Evolutionary conservation across 1,140 invertebrate species (phyloP), one percentile per base, ranked within the genome.

Genomic region (Plodia interpunctella): DNA sequence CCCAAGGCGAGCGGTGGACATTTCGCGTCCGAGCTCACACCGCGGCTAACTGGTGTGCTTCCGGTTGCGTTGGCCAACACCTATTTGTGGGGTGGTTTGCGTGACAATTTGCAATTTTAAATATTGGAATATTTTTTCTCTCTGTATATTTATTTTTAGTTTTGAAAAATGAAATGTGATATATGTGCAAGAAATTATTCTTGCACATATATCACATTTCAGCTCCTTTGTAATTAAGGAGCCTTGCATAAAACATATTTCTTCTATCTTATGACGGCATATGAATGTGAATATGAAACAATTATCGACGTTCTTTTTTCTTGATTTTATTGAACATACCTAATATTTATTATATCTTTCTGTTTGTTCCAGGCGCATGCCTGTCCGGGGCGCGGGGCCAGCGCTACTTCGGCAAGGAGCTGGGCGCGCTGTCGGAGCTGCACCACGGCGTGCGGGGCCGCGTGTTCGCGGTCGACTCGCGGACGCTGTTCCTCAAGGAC

Each of bases 401-500:
- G 28, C 87, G 89, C 51, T 97, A 97, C 90, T 94, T 93, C 70
- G 96, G 96, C 51, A 94, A 94, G 86, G 93, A 93, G 71, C 91
- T 97, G 55, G 95, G 96, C 20, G 91, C 93, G 78, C 91, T 97
- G 69, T 94, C 92, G 15, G 91, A 94, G 80, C 91, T 96, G 59
- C 93, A 97, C 79, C 96, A 98, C 88, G 94, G 93, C 54, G 95
- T 97, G 62, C 94, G 92, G 59, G 97, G 97, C 11, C 93, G 95
- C 75, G 95, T 98, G 25, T 98, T 94, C 83, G 21, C 21, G 21
- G 21, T 25, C 2, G 21, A 25, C 21, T 25, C 21, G 21, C 21
- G 21, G 2, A 25, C 21, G 21, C 21, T 25, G 2, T 25, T 25
- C 21, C 2, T 25, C 2, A 2, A 25, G 21, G 21, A 25, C 21